These are phyloP conservation scores for Plodia interpunctella DNA, from an alignment of 1,140 invertebrate genomes.

Conservation along the genomic window DNA sequence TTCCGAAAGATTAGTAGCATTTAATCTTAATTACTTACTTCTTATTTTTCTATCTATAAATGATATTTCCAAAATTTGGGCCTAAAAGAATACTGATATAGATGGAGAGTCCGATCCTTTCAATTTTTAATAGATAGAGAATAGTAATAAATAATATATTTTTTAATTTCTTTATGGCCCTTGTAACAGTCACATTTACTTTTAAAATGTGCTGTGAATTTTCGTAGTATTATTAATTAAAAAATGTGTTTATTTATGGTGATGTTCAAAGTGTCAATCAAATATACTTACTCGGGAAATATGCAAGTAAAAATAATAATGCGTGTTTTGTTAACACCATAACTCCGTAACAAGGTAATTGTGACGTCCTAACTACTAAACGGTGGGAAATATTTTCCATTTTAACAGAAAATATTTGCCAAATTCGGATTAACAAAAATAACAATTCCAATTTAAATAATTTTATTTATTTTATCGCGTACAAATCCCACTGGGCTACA, in stretches of 20 bases:
- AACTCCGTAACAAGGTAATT: slow-evolving; percentile 37
- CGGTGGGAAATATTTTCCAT: slow-evolving; percentile 32
- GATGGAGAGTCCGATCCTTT: not conserved
- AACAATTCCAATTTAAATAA: slow-evolving; percentile 21
- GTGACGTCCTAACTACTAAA: slow-evolving; percentile 44
- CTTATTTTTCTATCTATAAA: not conserved
- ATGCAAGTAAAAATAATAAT: slow-evolving; percentile 18
- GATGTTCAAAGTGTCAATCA: slow-evolving; percentile 72
- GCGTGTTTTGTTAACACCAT: slow-evolving; percentile 51
- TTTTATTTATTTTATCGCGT: slow-evolving; percentile 27
- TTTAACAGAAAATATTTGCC: slow-evolving; percentile 11
- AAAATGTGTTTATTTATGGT: slow-evolving; percentile 5
- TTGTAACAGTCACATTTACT: too few relatives aligned
- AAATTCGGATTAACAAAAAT: slow-evolving; percentile 9
- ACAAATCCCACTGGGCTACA: slow-evolving; percentile 28
- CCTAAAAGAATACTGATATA: not conserved
- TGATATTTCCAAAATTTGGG: not conserved
- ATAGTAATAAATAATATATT: too few relatives aligned
- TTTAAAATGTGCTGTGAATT: too few relatives aligned
- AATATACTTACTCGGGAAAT: slow-evolving; percentile 38
- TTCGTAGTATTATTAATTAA: too few relatives aligned
- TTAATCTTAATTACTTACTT: not conserved
- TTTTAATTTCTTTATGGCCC: too few relatives aligned
- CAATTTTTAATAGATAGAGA: too few relatives aligned
- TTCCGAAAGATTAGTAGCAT: too few relatives aligned